Base-by-base conservation (phyloP, 2,797 vertebrate species). In the Synanceia verrucosa region DNA sequence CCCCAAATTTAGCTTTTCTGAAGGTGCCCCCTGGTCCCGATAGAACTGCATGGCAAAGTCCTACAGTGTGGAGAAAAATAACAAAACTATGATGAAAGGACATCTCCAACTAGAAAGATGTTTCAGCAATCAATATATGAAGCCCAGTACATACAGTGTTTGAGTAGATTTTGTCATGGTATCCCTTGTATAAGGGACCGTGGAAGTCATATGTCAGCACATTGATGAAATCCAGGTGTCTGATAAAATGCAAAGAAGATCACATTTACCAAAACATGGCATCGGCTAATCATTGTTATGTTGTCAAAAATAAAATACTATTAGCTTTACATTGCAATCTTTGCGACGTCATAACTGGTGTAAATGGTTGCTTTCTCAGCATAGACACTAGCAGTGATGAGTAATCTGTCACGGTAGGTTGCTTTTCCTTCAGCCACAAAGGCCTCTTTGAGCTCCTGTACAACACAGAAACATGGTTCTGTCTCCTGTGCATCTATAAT, bases 131-230 rank as follows among this genome's bases (percentile, higher is more conserved):
- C 12, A 48, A 26, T 24, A 48, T 48, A 16, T 23, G 1, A 56
- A 39, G 10, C 2, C 1, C 8, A 41, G 1, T 74, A 55, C 70
- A 89, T 78, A 93, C 93, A 70, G 88, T 91, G 58, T 93, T 94
- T 3, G 74, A 89, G 66, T 88, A 83, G 47, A 84, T 69, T 6
- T 82, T 58, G 6, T 94, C 86, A 11, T 79, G 11, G 23, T 88
- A 80, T 10, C 88, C 84, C 11, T 13, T 46, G 76, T 69, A 91
- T 9, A 95, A 93, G 7, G 81, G 19, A 12, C 92, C 94, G 34
- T 92, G 91, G 34, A 94, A 89, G 76, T 94, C 92, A 64, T 87
- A 95, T 7, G 92, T 93, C 92, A 94, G 90, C 70, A 95, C 83
- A 29, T 81, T 93, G 48, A 95, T 91, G 55, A 94, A 89, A 78